Conservation (phyloP, 2,888 invertebrate genomes). For the Maniola hyperantus region DNA sequence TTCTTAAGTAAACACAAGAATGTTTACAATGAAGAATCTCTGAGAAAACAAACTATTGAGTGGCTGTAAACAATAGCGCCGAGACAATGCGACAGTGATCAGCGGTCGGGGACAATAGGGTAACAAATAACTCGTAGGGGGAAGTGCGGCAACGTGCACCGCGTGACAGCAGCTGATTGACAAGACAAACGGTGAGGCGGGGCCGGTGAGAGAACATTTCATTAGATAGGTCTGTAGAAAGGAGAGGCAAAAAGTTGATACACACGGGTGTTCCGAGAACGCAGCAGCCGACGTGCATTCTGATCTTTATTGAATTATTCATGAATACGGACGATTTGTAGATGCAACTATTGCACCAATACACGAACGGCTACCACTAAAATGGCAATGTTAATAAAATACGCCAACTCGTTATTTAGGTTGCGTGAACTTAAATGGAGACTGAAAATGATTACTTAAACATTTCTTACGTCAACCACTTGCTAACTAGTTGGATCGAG, state of each 20-base stretch:
- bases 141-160: constrained; percentile 61
- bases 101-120: constrained; percentile 70
- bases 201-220: constrained; percentile 66
- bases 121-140: constrained; percentile 73
- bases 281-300: constrained; percentile 54
- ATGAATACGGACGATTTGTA: constrained; percentile 52
- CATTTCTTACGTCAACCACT: constrained; percentile 22
- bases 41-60: constrained; percentile 61
- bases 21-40: constrained; percentile 5
- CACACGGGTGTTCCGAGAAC: constrained; percentile 41
- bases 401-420: constrained; percentile 42
- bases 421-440: constrained; percentile 37
- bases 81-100: constrained; percentile 75
- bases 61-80: constrained; percentile 74
- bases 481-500: constrained; percentile 29
- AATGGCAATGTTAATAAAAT: constrained; percentile 45
- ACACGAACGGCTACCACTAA: constrained; percentile 37
- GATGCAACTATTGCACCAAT: constrained; percentile 45
- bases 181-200: constrained; percentile 72
- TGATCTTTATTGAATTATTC: constrained; percentile 68
- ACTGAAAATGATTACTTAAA: constrained; percentile 28
- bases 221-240: constrained; percentile 54
- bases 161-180: constrained; percentile 65
- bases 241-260: constrained; percentile 64
- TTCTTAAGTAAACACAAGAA: constrained; percentile 8